A percentile compares a stretch with the other conserved stretches of the same genome.
phyloP scores from a whole-genome alignment of 2,888 invertebrate genomes.

The Drosophila anceps region DNA sequence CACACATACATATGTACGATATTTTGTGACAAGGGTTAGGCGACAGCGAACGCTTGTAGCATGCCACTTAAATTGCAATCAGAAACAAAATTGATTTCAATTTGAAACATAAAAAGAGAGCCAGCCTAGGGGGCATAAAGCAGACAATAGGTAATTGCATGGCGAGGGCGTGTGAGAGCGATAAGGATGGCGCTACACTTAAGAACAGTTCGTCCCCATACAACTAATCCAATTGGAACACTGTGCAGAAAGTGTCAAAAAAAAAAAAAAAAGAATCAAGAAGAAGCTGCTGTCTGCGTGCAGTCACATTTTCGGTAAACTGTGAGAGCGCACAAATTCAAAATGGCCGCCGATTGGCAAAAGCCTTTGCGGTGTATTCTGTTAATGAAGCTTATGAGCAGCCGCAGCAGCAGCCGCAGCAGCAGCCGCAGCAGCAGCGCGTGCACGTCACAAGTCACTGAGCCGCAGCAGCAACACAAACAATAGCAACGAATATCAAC shows the following conservation, averaged over 20 bases:
- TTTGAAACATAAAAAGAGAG: slow-evolving; percentile 64
- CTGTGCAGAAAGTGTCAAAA: slow-evolving; percentile 28
- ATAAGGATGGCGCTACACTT: background rate
- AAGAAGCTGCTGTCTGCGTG: slow-evolving; percentile 20
- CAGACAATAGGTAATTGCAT: slow-evolving; percentile 6
- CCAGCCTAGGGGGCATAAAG: background rate
- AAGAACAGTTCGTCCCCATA: slow-evolving; percentile 17
- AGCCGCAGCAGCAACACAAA: slow-evolving; percentile 63
- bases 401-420: slow-evolving; percentile 66
- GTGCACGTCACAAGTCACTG: slow-evolving; percentile 77
- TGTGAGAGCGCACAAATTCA: slow-evolving; percentile 37
- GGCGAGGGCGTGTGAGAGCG: background rate
- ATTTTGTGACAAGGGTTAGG: slow-evolving; percentile 33
- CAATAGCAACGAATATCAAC: slow-evolving; percentile 36
- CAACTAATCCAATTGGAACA: slow-evolving; percentile 10
- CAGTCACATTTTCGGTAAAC: slow-evolving; percentile 25
- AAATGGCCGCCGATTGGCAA: slow-evolving; percentile 59
- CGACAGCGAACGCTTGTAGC: slow-evolving; percentile 43
- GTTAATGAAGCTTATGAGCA: slow-evolving; percentile 80
- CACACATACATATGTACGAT: background rate
- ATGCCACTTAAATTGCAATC: slow-evolving; percentile 77
- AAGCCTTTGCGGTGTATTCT: slow-evolving; percentile 47
- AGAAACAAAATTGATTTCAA: slow-evolving; percentile 71
- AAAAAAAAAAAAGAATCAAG: slow-evolving; percentile 5
- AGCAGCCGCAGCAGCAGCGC: slow-evolving; percentile 66